Conservation (phyloP, 2,797 vertebrate species). For the Labeo calbasu region DNA sequence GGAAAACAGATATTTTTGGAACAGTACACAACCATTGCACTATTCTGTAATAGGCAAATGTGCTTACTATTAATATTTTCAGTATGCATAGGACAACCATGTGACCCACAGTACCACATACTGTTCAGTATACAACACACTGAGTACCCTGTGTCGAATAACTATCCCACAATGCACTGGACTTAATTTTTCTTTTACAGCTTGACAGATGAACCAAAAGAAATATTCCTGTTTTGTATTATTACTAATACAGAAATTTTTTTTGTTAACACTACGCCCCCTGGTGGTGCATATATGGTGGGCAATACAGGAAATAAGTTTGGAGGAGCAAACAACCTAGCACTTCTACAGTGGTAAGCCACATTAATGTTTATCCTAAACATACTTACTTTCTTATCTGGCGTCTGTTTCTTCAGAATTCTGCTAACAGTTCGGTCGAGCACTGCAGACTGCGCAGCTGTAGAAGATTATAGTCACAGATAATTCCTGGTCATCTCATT, state of each 20-base stretch:
- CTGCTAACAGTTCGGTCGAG: constrained; percentile 87
- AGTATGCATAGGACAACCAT: not conserved
- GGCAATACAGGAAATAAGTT: not conserved
- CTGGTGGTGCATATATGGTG: not conserved
- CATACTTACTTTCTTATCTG: constrained; percentile 82
- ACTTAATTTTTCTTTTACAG: not conserved
- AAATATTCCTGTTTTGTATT: not conserved
- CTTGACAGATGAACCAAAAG: not conserved
- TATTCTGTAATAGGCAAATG: not conserved
- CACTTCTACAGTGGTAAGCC: not conserved
- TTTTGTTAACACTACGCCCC: constrained; percentile 12
- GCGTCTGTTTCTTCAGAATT: constrained; percentile 86
- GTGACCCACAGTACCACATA: not conserved
- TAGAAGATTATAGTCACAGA: constrained; percentile 51
- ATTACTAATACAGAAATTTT: not conserved
- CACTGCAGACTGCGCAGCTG: constrained; percentile 91
- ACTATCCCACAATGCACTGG: not conserved
- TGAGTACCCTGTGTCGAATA: not conserved
- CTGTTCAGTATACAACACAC: not conserved
- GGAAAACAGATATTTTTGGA: not conserved
- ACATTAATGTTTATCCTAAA: not conserved
- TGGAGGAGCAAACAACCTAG: not conserved
- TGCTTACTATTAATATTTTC: not conserved
- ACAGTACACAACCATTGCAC: not conserved
- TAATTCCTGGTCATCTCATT: constrained; percentile 1